These are phyloP conservation scores for Setophaga coronata DNA, from an alignment of 2,113 vertebrate species.

Conservation along the genomic window DNA sequence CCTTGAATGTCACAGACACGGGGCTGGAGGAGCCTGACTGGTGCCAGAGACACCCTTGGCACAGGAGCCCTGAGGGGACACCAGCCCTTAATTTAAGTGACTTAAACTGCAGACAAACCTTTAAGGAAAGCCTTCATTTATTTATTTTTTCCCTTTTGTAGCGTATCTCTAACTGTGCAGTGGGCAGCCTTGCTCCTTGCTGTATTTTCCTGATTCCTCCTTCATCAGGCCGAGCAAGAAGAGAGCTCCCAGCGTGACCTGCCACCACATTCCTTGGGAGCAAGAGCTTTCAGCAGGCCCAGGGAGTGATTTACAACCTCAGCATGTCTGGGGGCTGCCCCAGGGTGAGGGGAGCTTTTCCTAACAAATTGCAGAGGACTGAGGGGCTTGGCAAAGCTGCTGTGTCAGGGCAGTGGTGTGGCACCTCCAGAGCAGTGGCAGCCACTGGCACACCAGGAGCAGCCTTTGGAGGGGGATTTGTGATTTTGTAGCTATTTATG, in stretches of 20 bases:
- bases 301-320: background rate
- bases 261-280: background rate
- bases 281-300: background rate
- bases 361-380: background rate
- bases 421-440: background rate
- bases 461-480: background rate
- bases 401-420: background rate
- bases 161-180: background rate
- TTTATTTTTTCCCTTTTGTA: background rate
- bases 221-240: background rate
- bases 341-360: background rate
- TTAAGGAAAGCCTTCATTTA: background rate
- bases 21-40: rapidly evolving
- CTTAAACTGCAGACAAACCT: background rate
- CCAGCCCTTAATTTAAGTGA: background rate
- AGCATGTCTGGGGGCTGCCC: background rate
- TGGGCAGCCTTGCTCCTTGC: background rate
- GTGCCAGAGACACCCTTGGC: background rate
- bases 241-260: background rate
- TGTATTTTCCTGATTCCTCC: background rate
- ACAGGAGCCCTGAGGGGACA: background rate
- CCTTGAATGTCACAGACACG: background rate
- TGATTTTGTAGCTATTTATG: conserved; percentile 9
- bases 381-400: background rate
- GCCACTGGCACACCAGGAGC: background rate